Evolutionary conservation across 2,888 invertebrate genomes (phyloP), one percentile per base, ranked within the genome.

Genomic region (Xestia rhomboidea): DNA sequence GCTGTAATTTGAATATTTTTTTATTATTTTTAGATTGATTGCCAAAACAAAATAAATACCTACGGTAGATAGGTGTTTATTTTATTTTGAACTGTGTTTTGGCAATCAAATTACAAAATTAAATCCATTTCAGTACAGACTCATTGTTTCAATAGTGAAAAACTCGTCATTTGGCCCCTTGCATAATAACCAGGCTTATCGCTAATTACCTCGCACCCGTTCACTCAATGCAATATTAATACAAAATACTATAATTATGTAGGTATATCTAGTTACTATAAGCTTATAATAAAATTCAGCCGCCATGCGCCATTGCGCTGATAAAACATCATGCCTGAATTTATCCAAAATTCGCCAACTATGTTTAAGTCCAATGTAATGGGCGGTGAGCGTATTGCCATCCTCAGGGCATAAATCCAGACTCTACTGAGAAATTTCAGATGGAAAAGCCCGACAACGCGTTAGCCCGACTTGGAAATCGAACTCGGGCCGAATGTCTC

Each of bases 121-220:
- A n/a, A 21, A 69, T 73, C 44, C 73, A 76, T 44, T 68, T 13
- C 62, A 77, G 67, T 76, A 60, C 68, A 67, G 38, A 73, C 57
- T 68, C 68, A 87, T 87, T 83, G 84, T 85, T 83, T 85, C 54
- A 73, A 80, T 79, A 85, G 75, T 75, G 81, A 86, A 86, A 88
- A 84, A 79, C 76, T 84, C 81, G 76, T 51, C 76, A 75, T 86
- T 88, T 89, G 86, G 90, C 88, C 71, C 70, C 74, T 76, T 5
- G 88, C 91, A 91, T 90, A 91, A 91, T 90, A 90, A 88, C 86
- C 76, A 30, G 75, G 83, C 86, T 89, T 87, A 89, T 89, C 76
- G 82, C 74, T 89, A 89, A 89, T 89, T 88, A 88, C 84, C 72
- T 73, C 49, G 57, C 38, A 66, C 34, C 62, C 73, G 57, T 44